These are phyloP conservation scores for Contarinia nasturtii DNA, from an alignment of 1,140 invertebrate species.

Conservation along the genomic window DNA sequence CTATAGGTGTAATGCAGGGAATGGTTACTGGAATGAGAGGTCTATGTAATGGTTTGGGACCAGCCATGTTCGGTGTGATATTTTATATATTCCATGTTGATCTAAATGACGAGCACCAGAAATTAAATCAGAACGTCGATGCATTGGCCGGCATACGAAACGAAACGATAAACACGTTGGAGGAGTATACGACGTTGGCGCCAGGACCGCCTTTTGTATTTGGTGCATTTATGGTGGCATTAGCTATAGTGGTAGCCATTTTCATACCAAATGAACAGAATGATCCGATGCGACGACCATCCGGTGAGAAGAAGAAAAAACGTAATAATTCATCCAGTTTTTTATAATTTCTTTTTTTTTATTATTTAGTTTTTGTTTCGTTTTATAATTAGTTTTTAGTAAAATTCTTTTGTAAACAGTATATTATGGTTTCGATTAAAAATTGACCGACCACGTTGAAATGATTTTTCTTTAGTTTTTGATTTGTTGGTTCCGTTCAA, in stretches of 20 bases:
- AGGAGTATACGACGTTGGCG: slow-evolving; percentile 43
- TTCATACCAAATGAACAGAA: slow-evolving; percentile 66
- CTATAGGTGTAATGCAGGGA: slow-evolving; percentile 78
- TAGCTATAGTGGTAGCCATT: slow-evolving; percentile 78
- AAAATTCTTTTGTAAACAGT: too few species aligned
- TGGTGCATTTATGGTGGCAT: slow-evolving; percentile 88
- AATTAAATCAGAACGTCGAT: slow-evolving; percentile 6
- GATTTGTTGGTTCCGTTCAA: too few species aligned
- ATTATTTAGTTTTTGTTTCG: slow-evolving; percentile 20
- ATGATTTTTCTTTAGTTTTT: too few species aligned
- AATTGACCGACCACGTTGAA: too few species aligned
- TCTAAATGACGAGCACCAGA: slow-evolving; percentile 53
- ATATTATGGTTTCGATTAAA: too few species aligned
- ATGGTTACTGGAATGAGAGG: slow-evolving; percentile 95
- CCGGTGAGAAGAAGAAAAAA: slow-evolving; percentile 26
- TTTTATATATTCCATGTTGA: slow-evolving; percentile 98
- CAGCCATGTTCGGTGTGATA: slow-evolving; percentile 92
- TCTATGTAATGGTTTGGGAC: slow-evolving; percentile 81
- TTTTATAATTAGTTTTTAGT: slow-evolving; percentile 3
- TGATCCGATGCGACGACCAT: slow-evolving; percentile 24
- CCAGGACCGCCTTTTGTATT: slow-evolving; percentile 99
- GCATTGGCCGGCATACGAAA: slow-evolving; percentile 10
- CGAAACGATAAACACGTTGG: slow-evolving; percentile 10
- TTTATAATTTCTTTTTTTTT: slow-evolving; percentile 18
- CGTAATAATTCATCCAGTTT: slow-evolving; percentile 1